phyloP scores from a whole-genome alignment of 2,888 invertebrate species.

The Zootermopsis nevadensis region DNA sequence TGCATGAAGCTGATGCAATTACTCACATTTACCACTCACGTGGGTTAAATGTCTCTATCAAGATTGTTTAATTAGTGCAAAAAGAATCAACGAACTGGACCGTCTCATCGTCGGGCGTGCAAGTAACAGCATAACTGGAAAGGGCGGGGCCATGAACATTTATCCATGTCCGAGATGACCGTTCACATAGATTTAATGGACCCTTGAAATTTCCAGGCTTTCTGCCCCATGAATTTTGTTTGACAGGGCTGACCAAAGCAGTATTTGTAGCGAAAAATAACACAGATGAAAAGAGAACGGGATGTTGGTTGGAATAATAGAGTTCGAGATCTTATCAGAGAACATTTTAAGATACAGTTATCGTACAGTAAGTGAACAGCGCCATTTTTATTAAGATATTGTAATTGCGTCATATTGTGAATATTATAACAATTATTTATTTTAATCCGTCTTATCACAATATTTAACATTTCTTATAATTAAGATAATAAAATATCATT shows the following conservation, averaged over 20 bases:
- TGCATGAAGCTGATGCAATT: not conserved
- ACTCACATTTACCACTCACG: not conserved
- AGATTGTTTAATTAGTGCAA: not conserved
- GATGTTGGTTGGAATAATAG: too few relatives aligned
- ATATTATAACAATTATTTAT: too few relatives aligned
- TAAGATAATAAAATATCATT: too few relatives aligned
- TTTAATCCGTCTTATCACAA: too few relatives aligned
- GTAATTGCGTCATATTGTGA: too few relatives aligned
- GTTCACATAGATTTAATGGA: conserved; percentile 8
- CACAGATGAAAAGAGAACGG: too few relatives aligned
- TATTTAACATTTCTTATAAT: too few relatives aligned
- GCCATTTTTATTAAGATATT: too few relatives aligned
- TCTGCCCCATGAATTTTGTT: not conserved
- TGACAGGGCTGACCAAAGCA: not conserved
- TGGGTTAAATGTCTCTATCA: not conserved
- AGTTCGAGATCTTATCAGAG: too few relatives aligned
- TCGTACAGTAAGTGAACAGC: too few relatives aligned
- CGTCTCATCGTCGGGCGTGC: conserved; percentile 3
- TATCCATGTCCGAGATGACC: conserved; percentile 21
- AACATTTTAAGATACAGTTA: too few relatives aligned
- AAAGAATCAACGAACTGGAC: not conserved
- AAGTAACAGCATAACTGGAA: conserved; percentile 38
- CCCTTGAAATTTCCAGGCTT: not conserved
- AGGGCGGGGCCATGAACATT: conserved; percentile 36
- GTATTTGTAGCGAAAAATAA: too few relatives aligned